Evolutionary conservation across 37 sponge, comb jelly and placozoan species (phyloP).

Genomic region (Ianthella basta): DNA sequence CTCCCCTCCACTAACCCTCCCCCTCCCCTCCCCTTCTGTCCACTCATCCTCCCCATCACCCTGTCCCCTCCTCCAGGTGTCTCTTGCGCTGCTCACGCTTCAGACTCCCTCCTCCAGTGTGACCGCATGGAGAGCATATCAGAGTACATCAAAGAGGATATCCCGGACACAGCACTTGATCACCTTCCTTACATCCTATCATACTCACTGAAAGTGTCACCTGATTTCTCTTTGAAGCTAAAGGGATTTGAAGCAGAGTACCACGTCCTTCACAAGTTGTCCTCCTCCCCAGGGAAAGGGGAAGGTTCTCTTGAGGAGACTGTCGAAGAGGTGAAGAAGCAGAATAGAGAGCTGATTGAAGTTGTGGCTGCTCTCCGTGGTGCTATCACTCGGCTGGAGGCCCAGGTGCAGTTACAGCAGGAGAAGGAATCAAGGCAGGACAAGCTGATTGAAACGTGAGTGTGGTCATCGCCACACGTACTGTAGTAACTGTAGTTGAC

Average conservation of each 20-base stretch:
- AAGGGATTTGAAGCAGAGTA: slow-evolving; percentile 79
- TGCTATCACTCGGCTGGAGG: slow-evolving; percentile 39
- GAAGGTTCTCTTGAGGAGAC: background rate
- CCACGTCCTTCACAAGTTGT: slow-evolving; percentile 48
- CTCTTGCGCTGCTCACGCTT: slow-evolving; percentile 57
- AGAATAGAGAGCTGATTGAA: slow-evolving; percentile 68
- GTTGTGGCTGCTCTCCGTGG: slow-evolving; percentile 66
- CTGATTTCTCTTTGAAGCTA: slow-evolving; percentile 42
- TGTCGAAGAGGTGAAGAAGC: slow-evolving; percentile 30
- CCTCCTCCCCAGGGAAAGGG: background rate
- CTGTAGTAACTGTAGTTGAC: too few relatives aligned
- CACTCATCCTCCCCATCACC: too few relatives aligned
- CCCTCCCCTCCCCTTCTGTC: too few relatives aligned
- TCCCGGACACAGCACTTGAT: slow-evolving; percentile 48
- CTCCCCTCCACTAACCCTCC: too few relatives aligned
- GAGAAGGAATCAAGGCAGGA: background rate
- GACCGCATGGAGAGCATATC: slow-evolving; percentile 69
- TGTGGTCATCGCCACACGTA: too few relatives aligned
- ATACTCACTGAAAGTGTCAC: slow-evolving; percentile 25
- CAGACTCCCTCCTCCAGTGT: slow-evolving; percentile 50
- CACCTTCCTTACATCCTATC: slow-evolving; percentile 52
- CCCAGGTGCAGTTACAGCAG: slow-evolving; percentile 16
- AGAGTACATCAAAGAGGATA: slow-evolving; percentile 52
- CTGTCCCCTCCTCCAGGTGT: slow-evolving; percentile 40
- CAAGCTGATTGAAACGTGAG: background rate